Base-by-base conservation (phyloP, 2,888 invertebrate genomes). In the Apotomis turbidana region DNA sequence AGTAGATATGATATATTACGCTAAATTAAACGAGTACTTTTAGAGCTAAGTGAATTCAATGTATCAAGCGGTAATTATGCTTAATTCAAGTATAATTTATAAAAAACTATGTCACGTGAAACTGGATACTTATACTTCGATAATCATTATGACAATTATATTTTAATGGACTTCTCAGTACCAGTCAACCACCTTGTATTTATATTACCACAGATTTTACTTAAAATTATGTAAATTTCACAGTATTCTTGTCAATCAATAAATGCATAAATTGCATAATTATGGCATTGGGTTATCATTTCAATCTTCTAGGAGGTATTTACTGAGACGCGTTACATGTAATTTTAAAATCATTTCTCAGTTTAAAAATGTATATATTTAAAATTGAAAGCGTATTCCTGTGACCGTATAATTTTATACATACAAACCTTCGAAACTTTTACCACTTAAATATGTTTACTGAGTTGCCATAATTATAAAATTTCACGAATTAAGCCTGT, bases 151-250 rank as follows among this genome's bases (percentile, higher is more conserved):
- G 2, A 52, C 41, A 51, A 58, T 44, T 54, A 54, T 13, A 15
- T 63, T 70, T 63, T 52, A 63, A 70, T 62, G 41, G 15, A 41
- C 44, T 71, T 60, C 44, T 15, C 54, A 9, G 54, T 36, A 63
- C 38, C 4, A 9, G 36, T 8, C 15, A 3, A 15, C 6, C 5
- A 41, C n/a, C 9, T 9, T 63, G n/a, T 13, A 38, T 38, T 49
- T 49, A 36, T 63, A 58, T 58, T 13, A 51, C 51, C 10, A 38
- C 41, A 38, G 36, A 36, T 63, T 63, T 58, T 13, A 58, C 51
- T 15, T 49, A 61, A 69, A 62, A 62, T 15, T 27, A 57, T 69
- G 69, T 62, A 62, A 69, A 62, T 69, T 55, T 49, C n/a, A 62
- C 55, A 10, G 27, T 2, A 38, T 62, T 38, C 15, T 38, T 15